Percentiles rank a stretch among this genome's conserved stretches.
Conservation (phyloP, 2,888 invertebrate genomes). For the Philereme transversata region DNA sequence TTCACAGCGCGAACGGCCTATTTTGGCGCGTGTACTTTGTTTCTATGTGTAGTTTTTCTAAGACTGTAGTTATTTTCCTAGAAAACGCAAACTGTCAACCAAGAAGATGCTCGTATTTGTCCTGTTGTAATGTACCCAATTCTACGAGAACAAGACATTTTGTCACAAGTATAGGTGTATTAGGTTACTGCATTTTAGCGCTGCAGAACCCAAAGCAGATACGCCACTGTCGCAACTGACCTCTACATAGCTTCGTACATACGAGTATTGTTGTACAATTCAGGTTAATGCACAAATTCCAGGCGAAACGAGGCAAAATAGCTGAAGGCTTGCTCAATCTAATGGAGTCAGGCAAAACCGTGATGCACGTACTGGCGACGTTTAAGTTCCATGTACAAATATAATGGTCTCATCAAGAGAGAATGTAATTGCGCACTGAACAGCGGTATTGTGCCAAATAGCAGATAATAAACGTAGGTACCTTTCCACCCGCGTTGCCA, state of each 20-base stretch:
- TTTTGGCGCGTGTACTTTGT: not conserved
- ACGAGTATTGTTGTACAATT: constrained; percentile 32
- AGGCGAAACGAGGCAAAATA: constrained; percentile 40
- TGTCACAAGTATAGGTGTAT: not conserved
- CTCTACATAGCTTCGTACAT: constrained; percentile 14
- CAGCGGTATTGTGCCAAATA: constrained; percentile 59
- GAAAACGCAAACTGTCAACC: not conserved
- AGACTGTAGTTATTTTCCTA: not conserved
- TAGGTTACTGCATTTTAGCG: constrained; percentile 6
- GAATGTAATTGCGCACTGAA: constrained; percentile 50
- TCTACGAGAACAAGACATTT: not conserved
- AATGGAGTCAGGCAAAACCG: constrained; percentile 37
- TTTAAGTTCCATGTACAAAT: constrained; percentile 46
- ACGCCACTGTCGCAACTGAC: constrained; percentile 10
- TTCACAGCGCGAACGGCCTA: too few relatives aligned
- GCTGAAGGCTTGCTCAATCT: constrained; percentile 39
- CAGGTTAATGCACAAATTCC: constrained; percentile 39
- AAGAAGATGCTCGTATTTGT: not conserved
- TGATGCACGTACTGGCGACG: constrained; percentile 43
- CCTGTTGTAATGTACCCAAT: not conserved
- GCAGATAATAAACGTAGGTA: constrained; percentile 56
- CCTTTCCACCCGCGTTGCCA: constrained; percentile 68
- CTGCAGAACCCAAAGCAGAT: constrained; percentile 10
- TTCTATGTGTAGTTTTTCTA: not conserved
- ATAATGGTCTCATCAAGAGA: constrained; percentile 57